Evolutionary conservation across 1,140 invertebrate genomes (phyloP).

Genomic region (Diachasma alloeum): DNA sequence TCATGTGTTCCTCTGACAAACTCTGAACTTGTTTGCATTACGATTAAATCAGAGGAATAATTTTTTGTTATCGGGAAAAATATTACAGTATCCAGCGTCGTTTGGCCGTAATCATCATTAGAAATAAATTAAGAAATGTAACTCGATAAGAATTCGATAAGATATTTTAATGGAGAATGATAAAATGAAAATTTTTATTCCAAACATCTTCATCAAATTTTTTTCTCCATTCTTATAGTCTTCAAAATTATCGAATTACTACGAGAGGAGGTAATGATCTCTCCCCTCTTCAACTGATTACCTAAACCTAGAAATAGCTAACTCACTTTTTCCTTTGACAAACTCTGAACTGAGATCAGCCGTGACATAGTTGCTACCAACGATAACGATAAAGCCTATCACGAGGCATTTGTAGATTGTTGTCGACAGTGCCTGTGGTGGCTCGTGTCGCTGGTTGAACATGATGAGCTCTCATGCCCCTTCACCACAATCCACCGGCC

Average conservation of each 20-base stretch:
- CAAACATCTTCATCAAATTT: no score
- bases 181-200: neutral
- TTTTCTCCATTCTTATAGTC: no score
- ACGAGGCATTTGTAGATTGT: constrained; percentile 45
- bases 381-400: constrained; percentile 48
- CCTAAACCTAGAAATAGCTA: neutral
- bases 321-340: constrained; percentile 69
- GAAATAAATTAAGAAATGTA: neutral
- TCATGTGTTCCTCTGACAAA: no score
- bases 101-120: neutral
- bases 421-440: constrained; percentile 51
- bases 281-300: neutral
- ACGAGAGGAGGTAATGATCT: neutral
- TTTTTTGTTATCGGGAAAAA: no score
- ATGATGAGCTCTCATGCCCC: constrained; percentile 63
- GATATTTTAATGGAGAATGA: no score
- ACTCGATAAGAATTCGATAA: neutral
- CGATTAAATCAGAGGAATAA: no score
- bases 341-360: constrained; percentile 65
- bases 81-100: neutral
- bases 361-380: constrained; percentile 52
- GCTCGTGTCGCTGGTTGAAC: constrained; percentile 54
- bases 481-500: constrained; percentile 49
- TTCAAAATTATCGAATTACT: no score
- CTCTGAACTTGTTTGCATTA: no score